Evolutionary conservation across 1,140 invertebrate genomes (phyloP).

Genomic region (Brachionus sp.): DNA sequence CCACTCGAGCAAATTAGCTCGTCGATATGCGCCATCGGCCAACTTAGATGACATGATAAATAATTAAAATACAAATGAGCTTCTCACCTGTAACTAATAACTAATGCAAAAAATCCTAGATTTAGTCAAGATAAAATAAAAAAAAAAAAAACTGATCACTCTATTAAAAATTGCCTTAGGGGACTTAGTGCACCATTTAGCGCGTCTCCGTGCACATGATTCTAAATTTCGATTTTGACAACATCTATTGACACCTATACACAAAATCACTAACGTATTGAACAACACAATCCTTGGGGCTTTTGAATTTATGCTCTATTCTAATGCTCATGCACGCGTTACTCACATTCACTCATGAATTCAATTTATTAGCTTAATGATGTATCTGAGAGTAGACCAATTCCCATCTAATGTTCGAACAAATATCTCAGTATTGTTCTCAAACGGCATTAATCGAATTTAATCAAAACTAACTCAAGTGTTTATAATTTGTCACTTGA

Average conservation of each 20-base stretch:
- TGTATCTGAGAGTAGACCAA: neutral
- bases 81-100: conserved; percentile 34
- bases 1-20: conserved; percentile 22
- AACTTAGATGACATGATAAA: conserved; percentile 34
- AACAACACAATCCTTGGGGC: neutral
- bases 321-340: conserved; percentile 37
- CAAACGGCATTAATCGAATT: conserved; percentile 6
- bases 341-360: neutral
- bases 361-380: conserved; percentile 39
- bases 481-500: conserved; percentile 45
- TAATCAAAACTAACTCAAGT: conserved; percentile 41
- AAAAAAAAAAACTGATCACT: neutral
- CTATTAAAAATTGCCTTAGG: neutral
- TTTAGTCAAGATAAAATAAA: conserved; percentile 17
- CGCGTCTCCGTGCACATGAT: neutral
- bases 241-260: neutral
- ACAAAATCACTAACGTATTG: neutral
- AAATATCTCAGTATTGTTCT: neutral
- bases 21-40: neutral
- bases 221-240: conserved; percentile 18
- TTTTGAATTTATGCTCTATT: neutral
- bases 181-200: conserved; percentile 13
- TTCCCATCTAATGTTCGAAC: neutral
- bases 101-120: neutral
- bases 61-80: conserved; percentile 37